These are phyloP conservation scores for Cordilura impudica DNA, from an alignment of 2,888 invertebrate species.

Conservation along the genomic window DNA sequence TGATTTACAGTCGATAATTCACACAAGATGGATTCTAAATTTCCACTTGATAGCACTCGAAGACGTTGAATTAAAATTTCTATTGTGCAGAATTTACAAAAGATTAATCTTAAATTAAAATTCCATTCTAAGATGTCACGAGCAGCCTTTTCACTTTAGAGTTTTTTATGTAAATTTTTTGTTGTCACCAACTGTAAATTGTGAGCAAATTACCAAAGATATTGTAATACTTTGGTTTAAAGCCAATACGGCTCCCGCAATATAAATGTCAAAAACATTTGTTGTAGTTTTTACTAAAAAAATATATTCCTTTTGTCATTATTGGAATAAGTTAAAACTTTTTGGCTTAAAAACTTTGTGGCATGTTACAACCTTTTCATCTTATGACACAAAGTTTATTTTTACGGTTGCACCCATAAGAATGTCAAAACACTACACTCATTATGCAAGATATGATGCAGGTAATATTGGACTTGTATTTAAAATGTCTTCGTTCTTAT, in stretches of 20 bases:
- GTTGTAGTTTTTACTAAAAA: not conserved
- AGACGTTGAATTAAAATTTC: no score
- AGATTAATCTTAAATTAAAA: no score
- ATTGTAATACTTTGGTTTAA: slow-evolving; percentile 19
- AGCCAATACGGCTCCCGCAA: slow-evolving; percentile 7
- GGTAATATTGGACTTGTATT: slow-evolving; percentile 21
- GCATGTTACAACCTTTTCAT: slow-evolving; percentile 48
- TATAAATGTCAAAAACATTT: slow-evolving; percentile 42
- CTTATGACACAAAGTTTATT: slow-evolving; percentile 7
- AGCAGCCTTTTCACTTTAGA: no score
- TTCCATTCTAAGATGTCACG: no score
- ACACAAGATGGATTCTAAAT: no score
- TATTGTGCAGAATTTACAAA: no score
- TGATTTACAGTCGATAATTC: no score
- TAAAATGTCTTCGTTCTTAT: slow-evolving; percentile 4
- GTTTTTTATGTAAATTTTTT: no score
- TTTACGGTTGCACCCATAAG: not conserved
- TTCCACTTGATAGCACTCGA: no score
- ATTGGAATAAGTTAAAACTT: slow-evolving; percentile 28
- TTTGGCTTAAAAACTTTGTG: slow-evolving; percentile 48
- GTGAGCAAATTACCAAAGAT: no score
- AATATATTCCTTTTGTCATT: slow-evolving; percentile 10
- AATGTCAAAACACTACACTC: not conserved
- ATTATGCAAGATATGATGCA: slow-evolving; percentile 45
- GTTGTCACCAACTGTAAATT: not conserved